Evolutionary conservation across 2,113 vertebrate species (phyloP).

Genomic region (Melospiza melodia): DNA sequence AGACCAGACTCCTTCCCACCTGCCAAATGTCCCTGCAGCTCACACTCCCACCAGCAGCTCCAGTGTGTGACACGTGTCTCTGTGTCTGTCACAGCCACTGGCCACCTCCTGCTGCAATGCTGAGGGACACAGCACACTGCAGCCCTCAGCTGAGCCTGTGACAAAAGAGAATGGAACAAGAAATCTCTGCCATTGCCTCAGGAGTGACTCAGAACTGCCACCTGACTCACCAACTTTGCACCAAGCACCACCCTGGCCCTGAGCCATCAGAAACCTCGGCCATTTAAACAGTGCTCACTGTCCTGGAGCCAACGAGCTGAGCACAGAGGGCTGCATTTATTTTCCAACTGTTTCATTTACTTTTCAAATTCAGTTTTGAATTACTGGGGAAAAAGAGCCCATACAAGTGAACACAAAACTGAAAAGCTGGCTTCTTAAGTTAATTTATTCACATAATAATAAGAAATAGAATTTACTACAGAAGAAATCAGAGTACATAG

Average conservation of each 20-base stretch:
- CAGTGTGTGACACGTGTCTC: background rate
- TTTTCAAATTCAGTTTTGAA: background rate
- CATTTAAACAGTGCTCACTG: background rate
- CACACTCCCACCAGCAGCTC: background rate
- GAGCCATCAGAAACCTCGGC: slow-evolving; percentile 8
- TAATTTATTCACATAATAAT: background rate
- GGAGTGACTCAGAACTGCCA: slow-evolving; percentile 33
- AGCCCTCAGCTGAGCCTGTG: background rate
- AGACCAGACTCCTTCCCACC: background rate
- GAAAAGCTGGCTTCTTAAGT: background rate
- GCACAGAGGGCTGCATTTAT: background rate
- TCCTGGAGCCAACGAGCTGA: background rate
- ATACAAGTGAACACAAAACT: background rate
- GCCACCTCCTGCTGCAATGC: background rate
- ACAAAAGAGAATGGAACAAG: background rate
- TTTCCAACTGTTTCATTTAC: background rate
- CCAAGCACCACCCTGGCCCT: background rate
- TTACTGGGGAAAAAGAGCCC: background rate
- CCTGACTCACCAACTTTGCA: slow-evolving; percentile 5
- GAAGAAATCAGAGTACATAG: background rate
- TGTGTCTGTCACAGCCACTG: background rate
- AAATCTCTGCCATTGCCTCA: background rate
- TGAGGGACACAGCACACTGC: background rate
- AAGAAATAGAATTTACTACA: background rate
- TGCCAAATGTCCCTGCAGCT: background rate